phyloP scores from a whole-genome alignment of 2,888 invertebrate genomes.

The Drosophila multiciliata region DNA sequence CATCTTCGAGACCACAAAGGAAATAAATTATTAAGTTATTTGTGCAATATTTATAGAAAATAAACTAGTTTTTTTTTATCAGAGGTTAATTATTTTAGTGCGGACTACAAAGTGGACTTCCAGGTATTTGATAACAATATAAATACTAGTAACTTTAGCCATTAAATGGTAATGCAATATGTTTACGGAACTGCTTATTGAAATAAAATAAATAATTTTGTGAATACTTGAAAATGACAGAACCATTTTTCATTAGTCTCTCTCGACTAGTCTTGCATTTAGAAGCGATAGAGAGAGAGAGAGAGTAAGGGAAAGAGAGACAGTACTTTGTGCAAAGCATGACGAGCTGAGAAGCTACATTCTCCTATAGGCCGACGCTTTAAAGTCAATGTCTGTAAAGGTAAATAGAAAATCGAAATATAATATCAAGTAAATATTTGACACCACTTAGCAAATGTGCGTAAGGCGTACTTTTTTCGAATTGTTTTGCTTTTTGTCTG shows the following conservation, averaged over 20 bases:
- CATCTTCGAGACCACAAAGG: neutral
- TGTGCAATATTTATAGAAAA: neutral
- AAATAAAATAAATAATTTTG: neutral
- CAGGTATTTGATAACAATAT: neutral
- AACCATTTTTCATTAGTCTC: neutral
- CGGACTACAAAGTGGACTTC: neutral
- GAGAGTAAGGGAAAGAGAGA: neutral
- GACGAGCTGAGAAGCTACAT: slow-evolving; percentile 5
- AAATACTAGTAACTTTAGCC: neutral
- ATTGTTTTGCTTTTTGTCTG: slow-evolving; percentile 22
- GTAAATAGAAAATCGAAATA: slow-evolving; percentile 79
- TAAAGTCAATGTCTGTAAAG: slow-evolving; percentile 55
- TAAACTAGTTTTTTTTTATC: neutral
- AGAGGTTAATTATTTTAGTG: neutral
- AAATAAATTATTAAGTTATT: neutral
- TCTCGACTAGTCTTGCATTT: neutral
- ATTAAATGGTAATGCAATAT: neutral
- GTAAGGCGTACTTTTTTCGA: slow-evolving; percentile 44
- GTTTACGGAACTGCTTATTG: neutral
- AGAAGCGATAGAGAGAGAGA: neutral
- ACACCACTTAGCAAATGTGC: slow-evolving; percentile 76
- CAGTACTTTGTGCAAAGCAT: slow-evolving; percentile 6
- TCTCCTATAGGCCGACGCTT: slow-evolving; percentile 11
- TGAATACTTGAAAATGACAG: neutral
- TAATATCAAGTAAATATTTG: slow-evolving; percentile 80